Base-by-base conservation (phyloP, 2,113 vertebrate species). In the Caranx melampygus region DNA sequence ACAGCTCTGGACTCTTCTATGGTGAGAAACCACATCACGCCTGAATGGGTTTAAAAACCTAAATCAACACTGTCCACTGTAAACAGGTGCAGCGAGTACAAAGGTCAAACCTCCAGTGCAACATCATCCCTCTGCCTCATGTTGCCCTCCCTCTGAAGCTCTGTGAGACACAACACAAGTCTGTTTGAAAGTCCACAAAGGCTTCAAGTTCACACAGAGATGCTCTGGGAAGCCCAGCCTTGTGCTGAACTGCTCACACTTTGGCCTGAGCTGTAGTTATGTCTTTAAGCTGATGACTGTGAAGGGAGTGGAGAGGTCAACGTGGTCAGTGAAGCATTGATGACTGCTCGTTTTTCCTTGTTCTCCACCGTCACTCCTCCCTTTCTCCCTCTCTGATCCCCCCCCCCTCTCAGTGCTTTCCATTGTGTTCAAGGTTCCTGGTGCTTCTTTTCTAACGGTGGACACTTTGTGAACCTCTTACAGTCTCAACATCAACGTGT, bases 41-140 rank as follows among this genome's bases (percentile, higher is more conserved):
- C 55, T 8, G 61, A 71, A 57, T 64, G 33, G 68, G 60, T 74
- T 83, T 51, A 21, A 86, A 75, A 72, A 45, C 21, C 8, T 26
- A 88, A 80, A 88, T 60, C 88, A 90, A 82, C 86, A 81, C 44
- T 8, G 75, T 77, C 18, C 74, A 47, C 64, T 20, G 58, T 58
- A 81, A 83, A 83, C 76, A 85, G 59, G 49, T 35, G 47, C 31
- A 14, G 11, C 3, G 40, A 55, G 81, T 71, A 68, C 83, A 73
- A 85, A 79, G 84, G 74, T 89, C 34, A 55, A 69, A 69, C 14
- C 44, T 62, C 51, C 7, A 40, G 59, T 4, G 31, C 42, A 6
- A 57, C 57, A 78, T 51, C 67, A 61, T 69, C 67, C 75, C 52
- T 42, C 61, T 6, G 16, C 35, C n/a, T 63, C 33, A 2, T 52